phyloP scores from a whole-genome alignment of 1,140 invertebrate species.

The Mamestra configurata region DNA sequence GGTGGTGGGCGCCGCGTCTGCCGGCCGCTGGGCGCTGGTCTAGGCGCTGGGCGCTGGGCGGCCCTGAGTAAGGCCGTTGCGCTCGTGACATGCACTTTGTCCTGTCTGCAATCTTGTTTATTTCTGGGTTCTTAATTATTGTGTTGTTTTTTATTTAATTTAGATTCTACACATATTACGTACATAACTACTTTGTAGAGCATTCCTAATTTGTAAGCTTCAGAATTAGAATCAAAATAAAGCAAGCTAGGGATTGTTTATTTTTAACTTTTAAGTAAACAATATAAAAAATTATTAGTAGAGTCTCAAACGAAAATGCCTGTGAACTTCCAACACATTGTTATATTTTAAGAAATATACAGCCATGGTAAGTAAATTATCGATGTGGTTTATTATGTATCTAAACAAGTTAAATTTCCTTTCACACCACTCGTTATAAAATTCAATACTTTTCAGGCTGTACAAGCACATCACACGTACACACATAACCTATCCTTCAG shows the following conservation, averaged over 20 bases:
- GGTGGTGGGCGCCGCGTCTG: slow-evolving; percentile 73
- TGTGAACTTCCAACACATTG: too few species aligned
- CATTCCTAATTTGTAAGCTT: background rate
- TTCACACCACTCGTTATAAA: background rate
- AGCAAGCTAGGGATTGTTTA: too few species aligned
- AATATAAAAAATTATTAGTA: too few species aligned
- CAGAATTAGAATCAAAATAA: too few species aligned
- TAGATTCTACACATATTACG: background rate
- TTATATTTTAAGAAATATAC: too few species aligned
- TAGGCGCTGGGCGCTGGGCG: slow-evolving; percentile 73
- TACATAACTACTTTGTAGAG: background rate
- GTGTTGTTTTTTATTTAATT: slow-evolving; percentile 51
- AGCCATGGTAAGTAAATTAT: too few species aligned
- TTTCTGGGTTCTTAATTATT: slow-evolving; percentile 68
- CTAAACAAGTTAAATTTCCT: background rate
- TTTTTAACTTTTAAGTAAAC: too few species aligned
- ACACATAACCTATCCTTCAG: background rate
- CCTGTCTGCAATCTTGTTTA: slow-evolving; percentile 72
- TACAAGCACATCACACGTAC: background rate
- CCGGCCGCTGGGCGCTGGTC: slow-evolving; percentile 70
- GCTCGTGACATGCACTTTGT: slow-evolving; percentile 81
- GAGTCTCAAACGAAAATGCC: too few species aligned
- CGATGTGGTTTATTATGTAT: background rate
- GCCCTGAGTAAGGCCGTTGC: slow-evolving; percentile 86
- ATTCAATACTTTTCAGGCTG: background rate